Base-by-base conservation (phyloP, 2,113 vertebrate species). In the Neoarius graeffei region DNA sequence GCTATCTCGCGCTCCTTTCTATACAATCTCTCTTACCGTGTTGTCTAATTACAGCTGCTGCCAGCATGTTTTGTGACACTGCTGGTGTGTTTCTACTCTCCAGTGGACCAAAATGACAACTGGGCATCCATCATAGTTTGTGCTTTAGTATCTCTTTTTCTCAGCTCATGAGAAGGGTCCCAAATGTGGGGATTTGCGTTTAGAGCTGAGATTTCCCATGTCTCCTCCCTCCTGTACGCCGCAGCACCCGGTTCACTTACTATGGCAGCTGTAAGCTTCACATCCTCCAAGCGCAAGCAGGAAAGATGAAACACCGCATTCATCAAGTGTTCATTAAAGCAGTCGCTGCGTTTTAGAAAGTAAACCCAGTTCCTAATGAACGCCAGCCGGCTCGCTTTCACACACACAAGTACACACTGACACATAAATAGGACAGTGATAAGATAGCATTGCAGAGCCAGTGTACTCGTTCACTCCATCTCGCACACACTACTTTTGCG, bases 381-480 rank as follows among this genome's bases (percentile, higher is more conserved):
- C 81, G 74, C 83, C 73, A 79, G 56, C 73, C 83, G 30, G 60
- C 66, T 73, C 20, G 15, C 80, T 69, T 80, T 88, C 83, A 82
- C 86, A 84, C 69, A 71, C 88, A 74, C 62, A 83, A 50, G 64
- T 35, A 50, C 69, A 77, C 23, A 20, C 76, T 59, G 23, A 27
- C 71, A 52, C 71, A 77, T 52, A 77, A 85, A 76, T 81, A 67
- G 64, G 64, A 81, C 27, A 10, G 77, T 57, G 85, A 81, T 86
- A 81, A 86, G 85, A 79, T 74, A 56, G 27, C n/a, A 50, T 81
- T 27, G 62, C 77, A 81, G 71, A 67, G 77, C 52, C 62, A 67
- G 85, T 80, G 77, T 86, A 11, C 71, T 73, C 92, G 91, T 92
- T 90, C 93, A 93, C 92, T 94, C 94, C 25, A 79, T 76, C 83